phyloP scores from a whole-genome alignment of 2,888 invertebrate genomes.

The Aspidiotus rigidus region DNA sequence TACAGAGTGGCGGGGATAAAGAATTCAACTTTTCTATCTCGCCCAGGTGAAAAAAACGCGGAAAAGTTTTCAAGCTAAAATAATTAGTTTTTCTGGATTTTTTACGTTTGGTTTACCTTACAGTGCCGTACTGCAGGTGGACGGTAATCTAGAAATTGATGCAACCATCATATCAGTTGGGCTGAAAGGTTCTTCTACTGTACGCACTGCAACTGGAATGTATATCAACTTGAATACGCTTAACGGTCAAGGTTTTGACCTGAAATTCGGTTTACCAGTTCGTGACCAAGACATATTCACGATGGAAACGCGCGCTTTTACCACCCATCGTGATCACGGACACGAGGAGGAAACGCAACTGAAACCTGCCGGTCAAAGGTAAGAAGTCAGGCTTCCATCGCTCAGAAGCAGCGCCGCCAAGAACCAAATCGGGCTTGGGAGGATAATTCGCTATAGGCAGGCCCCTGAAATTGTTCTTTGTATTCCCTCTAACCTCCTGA shows the following conservation, averaged over 20 bases:
- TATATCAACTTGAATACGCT: conserved; percentile 55
- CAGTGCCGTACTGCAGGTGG: conserved; percentile 56
- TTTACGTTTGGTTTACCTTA: conserved; percentile 27
- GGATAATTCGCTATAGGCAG: not conserved
- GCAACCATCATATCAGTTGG: conserved; percentile 63
- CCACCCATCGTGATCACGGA: conserved; percentile 56
- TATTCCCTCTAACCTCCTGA: not conserved
- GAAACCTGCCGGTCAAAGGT: conserved; percentile 43
- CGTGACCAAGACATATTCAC: conserved; percentile 71
- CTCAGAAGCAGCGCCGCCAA: not conserved
- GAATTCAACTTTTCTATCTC: conserved; percentile 61
- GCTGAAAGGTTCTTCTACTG: conserved; percentile 59
- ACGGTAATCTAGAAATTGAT: conserved; percentile 55
- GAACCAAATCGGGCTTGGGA: not conserved
- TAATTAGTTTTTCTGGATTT: not conserved
- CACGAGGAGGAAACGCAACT: conserved; percentile 45
- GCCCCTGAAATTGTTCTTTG: not conserved
- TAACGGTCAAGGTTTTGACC: conserved; percentile 60
- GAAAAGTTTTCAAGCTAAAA: not conserved
- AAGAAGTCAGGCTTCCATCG: too few species aligned
- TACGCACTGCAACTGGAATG: conserved; percentile 71
- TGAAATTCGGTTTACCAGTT: conserved; percentile 67
- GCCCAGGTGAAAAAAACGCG: conserved; percentile 50
- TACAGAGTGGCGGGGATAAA: conserved; percentile 52
- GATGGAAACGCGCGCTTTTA: conserved; percentile 54